A percentile compares a stretch with the other conserved stretches of the same genome.
Evolutionary conservation across 1,140 invertebrate genomes (phyloP).

Genomic region (Drosophila ananassae): DNA sequence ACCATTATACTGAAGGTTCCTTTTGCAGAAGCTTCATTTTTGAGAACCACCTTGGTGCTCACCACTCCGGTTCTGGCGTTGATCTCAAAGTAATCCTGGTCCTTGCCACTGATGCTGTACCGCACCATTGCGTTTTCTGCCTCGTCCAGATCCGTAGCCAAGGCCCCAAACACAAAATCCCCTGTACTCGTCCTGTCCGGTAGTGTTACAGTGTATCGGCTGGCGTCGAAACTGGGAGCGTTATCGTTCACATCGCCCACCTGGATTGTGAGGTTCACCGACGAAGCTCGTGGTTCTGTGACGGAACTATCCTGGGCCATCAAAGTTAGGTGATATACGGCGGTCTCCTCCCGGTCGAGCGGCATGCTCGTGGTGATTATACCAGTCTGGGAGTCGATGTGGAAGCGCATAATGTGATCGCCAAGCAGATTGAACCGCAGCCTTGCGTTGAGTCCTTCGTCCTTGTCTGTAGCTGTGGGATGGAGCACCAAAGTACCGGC

Average conservation of each 20-base stretch:
- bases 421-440: conserved; percentile 92
- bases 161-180: conserved; percentile 94
- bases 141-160: conserved; percentile 91
- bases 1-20: conserved; percentile 90
- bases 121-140: conserved; percentile 91
- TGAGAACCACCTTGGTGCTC: conserved; percentile 87
- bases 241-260: conserved; percentile 95
- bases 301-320: conserved; percentile 94
- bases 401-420: conserved; percentile 91
- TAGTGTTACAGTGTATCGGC: conserved; percentile 90
- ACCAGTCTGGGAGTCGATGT: conserved; percentile 90
- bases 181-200: conserved; percentile 90
- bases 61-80: conserved; percentile 93
- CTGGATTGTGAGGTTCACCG: conserved; percentile 91
- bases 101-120: conserved; percentile 91
- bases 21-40: conserved; percentile 70
- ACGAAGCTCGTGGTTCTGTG: conserved; percentile 90
- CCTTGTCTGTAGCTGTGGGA: conserved; percentile 91
- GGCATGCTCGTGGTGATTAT: conserved; percentile 89
- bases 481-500: conserved; percentile 89
- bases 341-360: conserved; percentile 92
- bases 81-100: conserved; percentile 90
- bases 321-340: conserved; percentile 91
- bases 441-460: conserved; percentile 92
- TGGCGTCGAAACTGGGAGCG: conserved; percentile 90